Percentiles rank a stretch among this genome's conserved stretches.
phyloP scores from a whole-genome alignment of 2,888 invertebrate genomes.

The Apotomis betuletana region DNA sequence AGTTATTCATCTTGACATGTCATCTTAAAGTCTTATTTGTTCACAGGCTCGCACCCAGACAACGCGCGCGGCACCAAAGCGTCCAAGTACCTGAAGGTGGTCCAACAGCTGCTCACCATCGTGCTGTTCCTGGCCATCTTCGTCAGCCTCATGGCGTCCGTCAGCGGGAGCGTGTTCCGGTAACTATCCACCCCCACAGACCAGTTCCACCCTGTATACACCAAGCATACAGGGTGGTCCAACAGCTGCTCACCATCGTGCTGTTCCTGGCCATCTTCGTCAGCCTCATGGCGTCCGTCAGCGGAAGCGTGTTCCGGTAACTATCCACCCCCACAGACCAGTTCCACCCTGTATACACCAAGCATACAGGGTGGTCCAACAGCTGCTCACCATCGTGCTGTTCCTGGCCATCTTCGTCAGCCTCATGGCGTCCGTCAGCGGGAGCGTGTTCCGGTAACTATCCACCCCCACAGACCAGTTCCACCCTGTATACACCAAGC shows the following conservation, averaged over 20 bases:
- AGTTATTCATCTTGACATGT: no score
- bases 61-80: slow-evolving; percentile 77
- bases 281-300: slow-evolving; percentile 88
- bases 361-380: slow-evolving; percentile 89
- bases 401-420: slow-evolving; percentile 91
- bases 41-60: slow-evolving; percentile 74
- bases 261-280: slow-evolving; percentile 91
- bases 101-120: slow-evolving; percentile 90
- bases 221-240: slow-evolving; percentile 85
- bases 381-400: slow-evolving; percentile 89
- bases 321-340: slow-evolving; percentile 43
- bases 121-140: slow-evolving; percentile 90
- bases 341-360: no score
- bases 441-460: slow-evolving; percentile 76
- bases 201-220: not conserved
- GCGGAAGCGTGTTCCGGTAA: slow-evolving; percentile 81
- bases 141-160: slow-evolving; percentile 88
- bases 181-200: slow-evolving; percentile 52
- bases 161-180: slow-evolving; percentile 83
- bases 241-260: slow-evolving; percentile 90
- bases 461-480: slow-evolving; percentile 24
- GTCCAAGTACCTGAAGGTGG: slow-evolving; percentile 85
- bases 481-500: no score
- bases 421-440: slow-evolving; percentile 88
- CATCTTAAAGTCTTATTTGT: not conserved